A percentile compares a stretch with the other conserved stretches of the same genome.
These are phyloP conservation scores for Chironomus striatipennis DNA, from an alignment of 1,140 invertebrate species.

Conservation along the genomic window DNA sequence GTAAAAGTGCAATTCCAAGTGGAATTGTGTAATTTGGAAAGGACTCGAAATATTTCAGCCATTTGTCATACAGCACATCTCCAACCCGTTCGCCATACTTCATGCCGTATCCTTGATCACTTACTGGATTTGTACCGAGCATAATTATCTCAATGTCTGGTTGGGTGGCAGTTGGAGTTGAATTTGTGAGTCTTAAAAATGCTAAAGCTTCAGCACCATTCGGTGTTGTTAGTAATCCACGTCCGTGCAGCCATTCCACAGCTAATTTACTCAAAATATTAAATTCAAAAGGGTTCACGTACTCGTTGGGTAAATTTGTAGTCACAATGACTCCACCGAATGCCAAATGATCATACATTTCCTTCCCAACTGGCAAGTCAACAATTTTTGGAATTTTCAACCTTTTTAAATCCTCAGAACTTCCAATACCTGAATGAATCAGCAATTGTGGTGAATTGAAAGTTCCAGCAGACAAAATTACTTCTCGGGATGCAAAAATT, in stretches of 20 bases:
- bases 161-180: slow-evolving; percentile 37
- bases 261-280: slow-evolving; percentile 38
- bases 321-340: slow-evolving; percentile 35
- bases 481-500: slow-evolving; percentile 38
- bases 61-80: slow-evolving; percentile 30
- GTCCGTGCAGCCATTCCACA: slow-evolving; percentile 37
- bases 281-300: slow-evolving; percentile 23
- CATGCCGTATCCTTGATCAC: slow-evolving; percentile 41
- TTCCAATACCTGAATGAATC: slow-evolving; percentile 58
- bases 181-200: slow-evolving; percentile 46
- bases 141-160: slow-evolving; percentile 38
- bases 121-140: slow-evolving; percentile 38
- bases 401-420: slow-evolving; percentile 44
- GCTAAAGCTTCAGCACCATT: slow-evolving; percentile 55
- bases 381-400: slow-evolving; percentile 43
- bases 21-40: slow-evolving; percentile 28
- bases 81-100: slow-evolving; percentile 42
- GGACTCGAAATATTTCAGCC: slow-evolving; percentile 3
- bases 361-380: slow-evolving; percentile 50
- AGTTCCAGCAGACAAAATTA: slow-evolving; percentile 51
- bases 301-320: slow-evolving; percentile 31
- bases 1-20: slow-evolving; percentile 45
- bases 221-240: slow-evolving; percentile 43
- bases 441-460: slow-evolving; percentile 53
- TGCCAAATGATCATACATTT: slow-evolving; percentile 60